These are phyloP conservation scores for Tanytarsus gracilentus DNA, from an alignment of 2,888 invertebrate species.

Conservation along the genomic window DNA sequence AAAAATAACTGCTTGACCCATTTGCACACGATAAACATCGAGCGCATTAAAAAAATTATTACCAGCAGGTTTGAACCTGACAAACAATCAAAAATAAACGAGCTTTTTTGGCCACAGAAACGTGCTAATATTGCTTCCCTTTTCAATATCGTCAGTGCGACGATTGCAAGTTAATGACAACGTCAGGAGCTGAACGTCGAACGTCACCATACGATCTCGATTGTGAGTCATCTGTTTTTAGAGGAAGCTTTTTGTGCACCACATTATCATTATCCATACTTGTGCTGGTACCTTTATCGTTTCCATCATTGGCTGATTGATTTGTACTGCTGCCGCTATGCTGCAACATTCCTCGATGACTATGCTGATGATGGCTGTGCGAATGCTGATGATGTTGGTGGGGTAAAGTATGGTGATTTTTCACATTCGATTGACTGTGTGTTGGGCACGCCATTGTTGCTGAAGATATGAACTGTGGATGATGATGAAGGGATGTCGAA, in stretches of 20 bases:
- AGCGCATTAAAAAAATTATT: too few species aligned
- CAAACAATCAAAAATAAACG: too few species aligned
- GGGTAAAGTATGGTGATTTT: constrained; percentile 27
- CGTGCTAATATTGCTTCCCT: neutral
- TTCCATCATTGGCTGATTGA: neutral
- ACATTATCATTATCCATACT: constrained; percentile 36
- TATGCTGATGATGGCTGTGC: constrained; percentile 31
- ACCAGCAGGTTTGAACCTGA: too few species aligned
- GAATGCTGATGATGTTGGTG: constrained; percentile 33
- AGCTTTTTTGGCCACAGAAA: too few species aligned
- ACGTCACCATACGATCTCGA: constrained; percentile 68
- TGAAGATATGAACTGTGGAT: constrained; percentile 33
- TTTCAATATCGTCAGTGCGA: constrained; percentile 58
- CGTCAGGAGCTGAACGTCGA: constrained; percentile 82
- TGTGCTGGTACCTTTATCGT: constrained; percentile 31
- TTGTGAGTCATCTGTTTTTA: constrained; percentile 41
- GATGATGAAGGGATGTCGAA: constrained; percentile 6
- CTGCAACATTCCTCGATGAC: constrained; percentile 32
- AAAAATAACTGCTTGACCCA: neutral
- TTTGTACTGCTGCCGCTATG: constrained; percentile 3
- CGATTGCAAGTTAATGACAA: constrained; percentile 68
- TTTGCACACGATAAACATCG: neutral
- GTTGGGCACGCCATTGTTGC: constrained; percentile 13
- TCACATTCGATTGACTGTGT: constrained; percentile 31
- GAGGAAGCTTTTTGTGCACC: constrained; percentile 25